Conservation (phyloP, 1,140 invertebrate genomes). For the Tetraneura akinire region DNA sequence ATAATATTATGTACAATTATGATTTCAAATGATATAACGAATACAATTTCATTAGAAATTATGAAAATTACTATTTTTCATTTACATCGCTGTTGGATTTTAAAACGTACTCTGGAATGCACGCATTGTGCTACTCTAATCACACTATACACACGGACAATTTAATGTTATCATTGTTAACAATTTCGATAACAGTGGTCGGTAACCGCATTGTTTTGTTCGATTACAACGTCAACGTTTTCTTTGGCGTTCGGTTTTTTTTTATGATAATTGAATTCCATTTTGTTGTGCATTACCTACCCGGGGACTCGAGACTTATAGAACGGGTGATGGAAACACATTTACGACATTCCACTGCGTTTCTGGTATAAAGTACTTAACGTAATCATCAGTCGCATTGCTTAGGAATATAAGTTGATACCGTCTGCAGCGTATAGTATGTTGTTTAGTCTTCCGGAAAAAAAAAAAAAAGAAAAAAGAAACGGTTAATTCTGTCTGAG, state of each 20-base stretch:
- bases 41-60: too few relatives aligned
- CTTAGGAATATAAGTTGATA: not conserved
- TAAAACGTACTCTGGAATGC: too few relatives aligned
- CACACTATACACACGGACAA: not conserved
- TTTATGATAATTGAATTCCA: not conserved
- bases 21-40: too few relatives aligned
- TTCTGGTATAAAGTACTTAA: not conserved
- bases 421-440: slow-evolving; percentile 6
- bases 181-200: too few relatives aligned
- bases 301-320: not conserved
- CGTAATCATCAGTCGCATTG: slow-evolving; percentile 27
- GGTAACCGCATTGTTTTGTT: too few relatives aligned
- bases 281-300: not conserved
- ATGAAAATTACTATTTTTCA: too few relatives aligned
- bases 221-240: not conserved
- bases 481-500: slow-evolving; percentile 8
- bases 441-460: slow-evolving; percentile 12
- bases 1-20: too few relatives aligned
- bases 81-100: too few relatives aligned
- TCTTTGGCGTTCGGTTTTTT: not conserved
- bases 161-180: not conserved
- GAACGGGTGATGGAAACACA: not conserved
- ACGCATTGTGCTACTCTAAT: too few relatives aligned
- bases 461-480: too few relatives aligned
- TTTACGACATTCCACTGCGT: not conserved